These are phyloP conservation scores for Agapornis canus DNA, from an alignment of 2,797 vertebrate genomes.

Conservation along the genomic window DNA sequence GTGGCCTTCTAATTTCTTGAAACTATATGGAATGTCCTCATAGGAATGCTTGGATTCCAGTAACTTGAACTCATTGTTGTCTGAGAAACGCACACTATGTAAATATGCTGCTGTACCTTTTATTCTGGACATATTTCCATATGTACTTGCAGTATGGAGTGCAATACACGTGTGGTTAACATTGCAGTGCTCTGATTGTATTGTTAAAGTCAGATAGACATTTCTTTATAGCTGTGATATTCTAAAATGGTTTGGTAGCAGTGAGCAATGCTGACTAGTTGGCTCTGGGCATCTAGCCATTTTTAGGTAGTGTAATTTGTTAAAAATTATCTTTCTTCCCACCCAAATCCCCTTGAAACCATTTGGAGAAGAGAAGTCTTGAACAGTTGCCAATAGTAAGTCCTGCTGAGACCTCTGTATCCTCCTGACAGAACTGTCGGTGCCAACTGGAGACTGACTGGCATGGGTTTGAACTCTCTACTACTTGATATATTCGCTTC, in stretches of 20 bases:
- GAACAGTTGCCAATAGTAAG: slow-evolving; percentile 58
- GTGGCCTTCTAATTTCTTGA: not conserved
- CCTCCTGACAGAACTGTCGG: slow-evolving; percentile 36
- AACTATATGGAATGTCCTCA: not conserved
- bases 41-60: not conserved
- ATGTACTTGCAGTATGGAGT: not conserved
- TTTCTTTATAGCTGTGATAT: slow-evolving; percentile 2
- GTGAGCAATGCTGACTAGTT: slow-evolving; percentile 40
- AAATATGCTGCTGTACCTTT: not conserved
- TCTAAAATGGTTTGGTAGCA: slow-evolving; percentile 12
- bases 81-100: not conserved
- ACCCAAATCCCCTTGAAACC: slow-evolving; percentile 59
- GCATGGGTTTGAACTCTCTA: slow-evolving; percentile 53
- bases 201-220: not conserved
- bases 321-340: slow-evolving; percentile 60
- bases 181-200: not conserved
- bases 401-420: slow-evolving; percentile 61
- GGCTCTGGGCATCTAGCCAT: slow-evolving; percentile 54
- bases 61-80: not conserved
- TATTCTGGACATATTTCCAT: not conserved
- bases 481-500: slow-evolving; percentile 37
- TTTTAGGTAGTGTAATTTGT: slow-evolving; percentile 67
- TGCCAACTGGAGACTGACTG: slow-evolving; percentile 63
- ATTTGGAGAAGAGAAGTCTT: slow-evolving; percentile 61
- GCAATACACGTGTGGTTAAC: not conserved